These are phyloP conservation scores for Echinometra lucunter DNA, from an alignment of 53 echinoderm and acorn worm species.

Conservation along the genomic window DNA sequence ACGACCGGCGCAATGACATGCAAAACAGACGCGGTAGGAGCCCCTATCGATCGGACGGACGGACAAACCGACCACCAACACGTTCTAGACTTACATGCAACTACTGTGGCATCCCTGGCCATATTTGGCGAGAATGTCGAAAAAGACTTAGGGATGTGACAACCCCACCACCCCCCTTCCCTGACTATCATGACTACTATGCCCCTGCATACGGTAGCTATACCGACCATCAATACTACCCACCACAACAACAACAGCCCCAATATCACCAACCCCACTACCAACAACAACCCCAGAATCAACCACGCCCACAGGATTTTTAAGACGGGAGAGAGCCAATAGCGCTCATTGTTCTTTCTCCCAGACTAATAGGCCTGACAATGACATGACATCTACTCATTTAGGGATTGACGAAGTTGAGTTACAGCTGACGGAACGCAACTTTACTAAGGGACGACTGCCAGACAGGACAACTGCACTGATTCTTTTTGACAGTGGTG, in stretches of 20 bases:
- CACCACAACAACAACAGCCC: neutral
- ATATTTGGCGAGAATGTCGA: neutral
- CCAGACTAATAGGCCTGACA: neutral
- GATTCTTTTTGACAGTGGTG: constrained; percentile 71
- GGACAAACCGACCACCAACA: too few relatives aligned
- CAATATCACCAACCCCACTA: neutral
- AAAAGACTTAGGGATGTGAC: neutral
- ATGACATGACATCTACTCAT: constrained; percentile 21
- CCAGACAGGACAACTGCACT: constrained; percentile 48
- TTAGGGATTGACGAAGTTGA: constrained; percentile 45
- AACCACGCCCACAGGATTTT: neutral
- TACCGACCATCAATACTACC: neutral
- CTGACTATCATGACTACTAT: neutral
- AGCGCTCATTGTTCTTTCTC: constrained; percentile 45
- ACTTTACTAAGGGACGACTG: constrained; percentile 55
- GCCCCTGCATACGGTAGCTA: too few relatives aligned
- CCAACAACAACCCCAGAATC: neutral
- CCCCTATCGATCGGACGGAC: too few relatives aligned
- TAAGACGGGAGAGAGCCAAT: neutral
- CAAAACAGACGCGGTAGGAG: too few relatives aligned
- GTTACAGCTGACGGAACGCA: constrained; percentile 28
- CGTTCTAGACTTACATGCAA: neutral
- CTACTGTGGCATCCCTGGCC: neutral
- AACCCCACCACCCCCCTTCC: neutral
- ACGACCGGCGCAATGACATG: too few relatives aligned